Base-by-base conservation (phyloP, 2,113 vertebrate genomes). In the Sitta europaea region DNA sequence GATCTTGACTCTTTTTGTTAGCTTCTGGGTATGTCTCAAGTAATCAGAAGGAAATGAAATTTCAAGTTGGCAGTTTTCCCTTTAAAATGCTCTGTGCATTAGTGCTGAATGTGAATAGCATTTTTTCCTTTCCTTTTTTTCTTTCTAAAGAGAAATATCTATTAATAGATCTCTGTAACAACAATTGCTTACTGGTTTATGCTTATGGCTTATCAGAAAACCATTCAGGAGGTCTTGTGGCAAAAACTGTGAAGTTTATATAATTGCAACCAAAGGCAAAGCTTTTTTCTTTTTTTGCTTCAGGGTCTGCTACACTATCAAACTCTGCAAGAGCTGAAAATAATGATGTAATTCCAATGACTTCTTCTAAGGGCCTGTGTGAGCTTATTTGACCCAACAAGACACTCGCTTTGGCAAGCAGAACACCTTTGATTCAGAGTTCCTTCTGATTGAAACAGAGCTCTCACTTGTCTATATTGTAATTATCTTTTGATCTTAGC, bases 91-190 rank as follows among this genome's bases (percentile, higher is more conserved):
- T 36, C 45, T 33, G 20, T 65, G 50, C 50, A 36, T 79, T 48
- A 63, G 27, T 43, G 27, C 29, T 47, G 68, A 61, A 84, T 53
- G 36, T 59, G 61, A 92, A 86, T 12, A 73, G 31, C 23, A 57
- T 84, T 83, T 16, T 33, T 62, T 31, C 2, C 12, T 21, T 42
- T 59, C 29, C 19, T 21, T 50, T 72, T 76, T 14, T 31, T 51
- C 40, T 20, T 63, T 36, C 68, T 45, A 27, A 40, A 85, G 23
- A 85, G 24, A 58, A 78, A 63, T 89, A 91, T 87, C 93, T 95
- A 91, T 89, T 86, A 94, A 95, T 91, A 95, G 80, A 81, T 83
- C 71, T 92, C 38, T 85, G 22, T 80, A 77, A 71, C 65, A 92
- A 62, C 73, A 79, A 62, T 84, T 94, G 70, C 74, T 93, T 86